These are phyloP conservation scores for Anabacerthia variegaticeps DNA, from an alignment of 2,797 vertebrate species.

Conservation along the genomic window DNA sequence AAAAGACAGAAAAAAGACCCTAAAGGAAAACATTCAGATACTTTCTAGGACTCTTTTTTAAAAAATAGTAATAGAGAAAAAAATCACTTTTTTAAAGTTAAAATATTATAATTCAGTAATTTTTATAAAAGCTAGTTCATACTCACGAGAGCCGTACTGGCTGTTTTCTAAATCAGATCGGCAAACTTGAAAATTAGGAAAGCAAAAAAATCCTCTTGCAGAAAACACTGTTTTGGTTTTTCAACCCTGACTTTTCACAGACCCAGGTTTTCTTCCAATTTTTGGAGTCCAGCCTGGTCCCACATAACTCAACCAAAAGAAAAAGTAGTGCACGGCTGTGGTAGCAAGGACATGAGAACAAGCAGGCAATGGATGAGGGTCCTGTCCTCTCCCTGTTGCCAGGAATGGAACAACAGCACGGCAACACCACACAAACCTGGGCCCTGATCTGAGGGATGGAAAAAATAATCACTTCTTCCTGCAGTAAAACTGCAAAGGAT, in stretches of 20 bases:
- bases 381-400: neutral
- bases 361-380: neutral
- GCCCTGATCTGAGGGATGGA: neutral
- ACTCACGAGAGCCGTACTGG: neutral
- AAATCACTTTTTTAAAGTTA: neutral
- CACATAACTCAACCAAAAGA: neutral
- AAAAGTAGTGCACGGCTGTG: neutral
- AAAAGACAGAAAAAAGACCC: neutral
- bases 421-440: accelerated
- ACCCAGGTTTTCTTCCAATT: neutral
- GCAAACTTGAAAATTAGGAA: neutral
- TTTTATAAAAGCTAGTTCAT: neutral
- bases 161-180: neutral
- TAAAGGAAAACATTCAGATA: neutral
- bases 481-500: neutral
- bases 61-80: neutral
- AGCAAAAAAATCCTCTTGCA: neutral
- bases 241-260: neutral
- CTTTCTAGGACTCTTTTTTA: neutral
- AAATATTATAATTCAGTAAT: neutral
- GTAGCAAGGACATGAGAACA: neutral
- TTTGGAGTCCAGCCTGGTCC: neutral
- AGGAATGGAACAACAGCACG: neutral
- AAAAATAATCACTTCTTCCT: neutral
- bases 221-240: neutral